Conservation (phyloP, 2,888 invertebrate species). For the Rapana venosa region DNA sequence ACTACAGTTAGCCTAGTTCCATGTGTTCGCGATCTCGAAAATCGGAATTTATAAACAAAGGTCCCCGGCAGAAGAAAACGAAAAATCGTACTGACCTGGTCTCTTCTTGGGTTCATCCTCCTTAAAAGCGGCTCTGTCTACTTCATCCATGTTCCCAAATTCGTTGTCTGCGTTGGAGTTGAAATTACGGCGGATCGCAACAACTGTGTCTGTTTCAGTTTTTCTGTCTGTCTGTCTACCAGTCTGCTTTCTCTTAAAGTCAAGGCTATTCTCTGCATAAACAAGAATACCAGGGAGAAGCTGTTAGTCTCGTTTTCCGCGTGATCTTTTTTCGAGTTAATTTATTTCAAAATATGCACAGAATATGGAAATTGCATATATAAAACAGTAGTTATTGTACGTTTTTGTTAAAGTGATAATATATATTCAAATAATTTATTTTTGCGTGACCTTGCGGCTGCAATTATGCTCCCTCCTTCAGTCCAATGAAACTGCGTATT, state of each 20-base stretch:
- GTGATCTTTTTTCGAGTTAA: too few relatives aligned
- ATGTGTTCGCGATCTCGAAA: too few relatives aligned
- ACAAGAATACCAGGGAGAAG: not conserved
- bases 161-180: not conserved
- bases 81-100: not conserved
- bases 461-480: too few relatives aligned
- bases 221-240: not conserved
- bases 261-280: not conserved
- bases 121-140: not conserved
- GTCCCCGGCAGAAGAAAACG: not conserved
- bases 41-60: too few relatives aligned
- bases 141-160: slow-evolving; percentile 21
- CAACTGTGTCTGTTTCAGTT: not conserved
- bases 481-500: too few relatives aligned
- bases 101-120: slow-evolving; percentile 33
- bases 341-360: too few relatives aligned
- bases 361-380: too few relatives aligned
- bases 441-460: too few relatives aligned
- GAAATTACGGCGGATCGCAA: not conserved
- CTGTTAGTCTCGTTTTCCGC: not conserved
- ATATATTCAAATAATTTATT: too few relatives aligned
- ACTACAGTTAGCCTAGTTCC: too few relatives aligned
- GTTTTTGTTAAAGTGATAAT: too few relatives aligned
- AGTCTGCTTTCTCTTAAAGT: not conserved
- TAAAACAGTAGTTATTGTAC: too few relatives aligned